phyloP scores from a whole-genome alignment of 1,140 invertebrate genomes.

The Drosophila sucinea region DNA sequence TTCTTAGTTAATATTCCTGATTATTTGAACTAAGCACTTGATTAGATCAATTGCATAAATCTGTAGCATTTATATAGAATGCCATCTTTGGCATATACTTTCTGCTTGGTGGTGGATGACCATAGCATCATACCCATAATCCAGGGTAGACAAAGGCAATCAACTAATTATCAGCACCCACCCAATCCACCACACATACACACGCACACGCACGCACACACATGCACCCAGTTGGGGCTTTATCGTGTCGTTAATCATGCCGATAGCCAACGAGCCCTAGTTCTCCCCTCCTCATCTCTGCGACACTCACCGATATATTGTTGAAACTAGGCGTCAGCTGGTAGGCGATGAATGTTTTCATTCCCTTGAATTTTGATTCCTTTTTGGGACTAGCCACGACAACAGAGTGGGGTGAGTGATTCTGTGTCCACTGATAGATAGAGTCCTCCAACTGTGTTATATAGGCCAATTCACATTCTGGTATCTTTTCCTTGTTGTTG shows the following conservation, averaged over 20 bases:
- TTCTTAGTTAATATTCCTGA: no score
- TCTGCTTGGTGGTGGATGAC: constrained; percentile 13
- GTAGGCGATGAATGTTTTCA: constrained; percentile 99
- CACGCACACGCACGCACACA: constrained; percentile 11
- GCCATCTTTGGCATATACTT: neutral
- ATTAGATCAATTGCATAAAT: no score
- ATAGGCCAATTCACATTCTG: constrained; percentile 90
- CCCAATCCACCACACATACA: constrained; percentile 12
- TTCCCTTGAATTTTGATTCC: constrained; percentile 97
- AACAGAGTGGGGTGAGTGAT: constrained; percentile 90
- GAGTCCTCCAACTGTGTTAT: constrained; percentile 89
- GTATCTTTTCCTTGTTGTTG: constrained; percentile 87
- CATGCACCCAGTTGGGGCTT: constrained; percentile 20
- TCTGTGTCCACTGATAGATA: constrained; percentile 88
- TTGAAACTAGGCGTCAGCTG: constrained; percentile 97
- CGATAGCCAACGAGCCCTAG: constrained; percentile 21
- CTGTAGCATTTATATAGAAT: no score
- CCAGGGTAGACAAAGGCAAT: constrained; percentile 26
- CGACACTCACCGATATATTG: constrained; percentile 93
- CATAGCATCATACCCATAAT: constrained; percentile 23
- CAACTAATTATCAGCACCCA: constrained; percentile 31
- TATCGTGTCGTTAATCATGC: constrained; percentile 56
- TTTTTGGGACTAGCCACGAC: constrained; percentile 97
- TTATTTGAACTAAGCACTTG: no score
- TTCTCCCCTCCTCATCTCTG: neutral